Percentiles rank a stretch among this genome's conserved stretches.
phyloP scores from a whole-genome alignment of 1,140 invertebrate species.

The Pseudomyrmex concolor region DNA sequence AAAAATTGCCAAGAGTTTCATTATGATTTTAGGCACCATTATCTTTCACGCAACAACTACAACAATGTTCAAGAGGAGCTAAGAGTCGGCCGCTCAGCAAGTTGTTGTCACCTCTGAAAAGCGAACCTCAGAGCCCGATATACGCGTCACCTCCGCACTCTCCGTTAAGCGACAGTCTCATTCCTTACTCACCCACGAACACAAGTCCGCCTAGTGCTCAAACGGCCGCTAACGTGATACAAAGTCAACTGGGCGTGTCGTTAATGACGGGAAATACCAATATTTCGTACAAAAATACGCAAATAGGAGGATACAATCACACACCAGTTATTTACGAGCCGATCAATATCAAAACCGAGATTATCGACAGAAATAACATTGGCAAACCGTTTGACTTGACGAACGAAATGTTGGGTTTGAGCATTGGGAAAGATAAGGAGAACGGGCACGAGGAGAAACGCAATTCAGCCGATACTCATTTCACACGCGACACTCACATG shows the following conservation, averaged over 20 bases:
- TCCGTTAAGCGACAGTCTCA: constrained; percentile 89
- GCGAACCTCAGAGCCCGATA: constrained; percentile 91
- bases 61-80: constrained; percentile 87
- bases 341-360: constrained; percentile 82
- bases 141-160: constrained; percentile 94
- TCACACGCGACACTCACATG: constrained; percentile 95
- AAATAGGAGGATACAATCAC: constrained; percentile 79
- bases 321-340: constrained; percentile 82
- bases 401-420: constrained; percentile 83
- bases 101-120: constrained; percentile 89
- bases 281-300: constrained; percentile 79
- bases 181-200: constrained; percentile 83
- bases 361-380: constrained; percentile 79
- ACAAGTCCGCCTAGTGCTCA: constrained; percentile 83
- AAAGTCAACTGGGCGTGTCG: constrained; percentile 82
- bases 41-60: constrained; percentile 92
- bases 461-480: constrained; percentile 87
- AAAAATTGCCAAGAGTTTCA: constrained; percentile 15
- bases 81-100: constrained; percentile 87
- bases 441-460: constrained; percentile 79
- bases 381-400: constrained; percentile 82
- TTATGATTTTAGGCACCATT: constrained; percentile 83
- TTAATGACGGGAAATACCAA: constrained; percentile 81
- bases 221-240: constrained; percentile 82
- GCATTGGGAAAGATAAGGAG: constrained; percentile 78